Conservation (phyloP, 2,113 vertebrate species). For the Xenopus laevis region DNA sequence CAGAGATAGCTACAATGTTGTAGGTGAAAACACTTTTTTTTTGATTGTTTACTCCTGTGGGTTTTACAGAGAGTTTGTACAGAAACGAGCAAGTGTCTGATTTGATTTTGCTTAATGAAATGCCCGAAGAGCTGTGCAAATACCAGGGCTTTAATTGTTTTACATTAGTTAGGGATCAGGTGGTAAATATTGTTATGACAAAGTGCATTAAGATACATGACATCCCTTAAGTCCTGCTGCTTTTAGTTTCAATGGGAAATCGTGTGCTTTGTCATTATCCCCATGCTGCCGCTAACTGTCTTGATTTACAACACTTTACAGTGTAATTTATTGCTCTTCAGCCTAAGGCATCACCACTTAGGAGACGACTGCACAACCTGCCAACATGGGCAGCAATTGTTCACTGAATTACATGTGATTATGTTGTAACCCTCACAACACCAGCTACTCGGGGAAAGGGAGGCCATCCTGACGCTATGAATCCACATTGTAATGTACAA, state of each 20-base stretch:
- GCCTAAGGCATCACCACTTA: slow-evolving; percentile 17
- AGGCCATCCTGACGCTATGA: slow-evolving; percentile 15
- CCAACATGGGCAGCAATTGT: background rate
- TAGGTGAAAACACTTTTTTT: too few relatives aligned
- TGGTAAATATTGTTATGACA: too few relatives aligned
- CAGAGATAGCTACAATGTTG: too few relatives aligned
- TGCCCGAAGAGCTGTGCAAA: too few relatives aligned
- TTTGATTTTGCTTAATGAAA: too few relatives aligned
- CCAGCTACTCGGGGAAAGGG: background rate
- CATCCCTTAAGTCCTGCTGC: background rate
- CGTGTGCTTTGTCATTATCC: slow-evolving; percentile 11
- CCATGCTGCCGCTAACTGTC: slow-evolving; percentile 14
- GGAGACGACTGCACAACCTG: slow-evolving; percentile 1
- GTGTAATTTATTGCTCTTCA: slow-evolving; percentile 21
- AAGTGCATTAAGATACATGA: background rate
- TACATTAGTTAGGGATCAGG: too few relatives aligned
- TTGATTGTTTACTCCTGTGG: too few relatives aligned
- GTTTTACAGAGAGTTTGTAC: too few relatives aligned
- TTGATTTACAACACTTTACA: slow-evolving; percentile 21
- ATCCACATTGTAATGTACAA: slow-evolving; percentile 19
- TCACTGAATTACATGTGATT: slow-evolving; percentile 3
- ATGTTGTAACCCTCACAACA: slow-evolving; percentile 13
- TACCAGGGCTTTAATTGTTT: too few relatives aligned
- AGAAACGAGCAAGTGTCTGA: too few relatives aligned
- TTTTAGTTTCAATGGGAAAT: slow-evolving; percentile 10